Evolutionary conservation across 2,888 invertebrate species (phyloP).

Genomic region (Biston betularia): DNA sequence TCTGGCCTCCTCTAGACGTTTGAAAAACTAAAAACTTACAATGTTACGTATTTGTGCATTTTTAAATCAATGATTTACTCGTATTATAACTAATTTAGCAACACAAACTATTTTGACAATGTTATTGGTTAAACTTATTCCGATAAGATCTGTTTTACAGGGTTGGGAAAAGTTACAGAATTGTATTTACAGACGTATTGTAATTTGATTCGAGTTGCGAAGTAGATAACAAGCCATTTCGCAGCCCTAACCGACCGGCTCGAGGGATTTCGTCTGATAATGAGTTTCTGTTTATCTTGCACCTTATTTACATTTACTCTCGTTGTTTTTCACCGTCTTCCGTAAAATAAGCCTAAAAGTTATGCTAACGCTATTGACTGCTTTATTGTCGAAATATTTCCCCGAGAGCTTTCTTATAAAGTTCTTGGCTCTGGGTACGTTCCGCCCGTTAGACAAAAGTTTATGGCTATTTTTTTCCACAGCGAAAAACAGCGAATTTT

Average conservation of each 20-base stretch:
- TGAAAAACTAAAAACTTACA: not conserved
- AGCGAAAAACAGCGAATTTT: slow-evolving; percentile 11
- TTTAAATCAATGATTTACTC: not conserved
- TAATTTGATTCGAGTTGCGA: slow-evolving; percentile 30
- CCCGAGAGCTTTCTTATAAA: slow-evolving; percentile 1
- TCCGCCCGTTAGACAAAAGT: slow-evolving; percentile 6
- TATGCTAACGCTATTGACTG: slow-evolving; percentile 6
- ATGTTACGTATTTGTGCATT: not conserved
- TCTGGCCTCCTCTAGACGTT: no score
- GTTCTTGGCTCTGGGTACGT: slow-evolving; percentile 7
- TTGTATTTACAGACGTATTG: slow-evolving; percentile 11
- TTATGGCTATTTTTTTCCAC: slow-evolving; percentile 6
- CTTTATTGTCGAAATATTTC: slow-evolving; percentile 22
- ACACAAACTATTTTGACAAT: not conserved
- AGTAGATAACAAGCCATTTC: slow-evolving; percentile 30
- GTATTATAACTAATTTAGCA: no score
- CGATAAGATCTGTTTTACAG: slow-evolving; percentile 6
- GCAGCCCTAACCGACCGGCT: slow-evolving; percentile 14
- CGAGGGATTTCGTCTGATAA: slow-evolving; percentile 26
- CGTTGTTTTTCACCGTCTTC: slow-evolving; percentile 10
- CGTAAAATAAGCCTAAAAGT: slow-evolving; percentile 9
- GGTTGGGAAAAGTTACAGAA: not conserved
- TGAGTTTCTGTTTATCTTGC: slow-evolving; percentile 30
- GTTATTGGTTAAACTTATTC: not conserved
- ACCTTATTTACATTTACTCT: slow-evolving; percentile 31